Evolutionary conservation across 2,797 vertebrate genomes (phyloP), one percentile per base, ranked within the genome.

Genomic region (Acropternis orthonyx): DNA sequence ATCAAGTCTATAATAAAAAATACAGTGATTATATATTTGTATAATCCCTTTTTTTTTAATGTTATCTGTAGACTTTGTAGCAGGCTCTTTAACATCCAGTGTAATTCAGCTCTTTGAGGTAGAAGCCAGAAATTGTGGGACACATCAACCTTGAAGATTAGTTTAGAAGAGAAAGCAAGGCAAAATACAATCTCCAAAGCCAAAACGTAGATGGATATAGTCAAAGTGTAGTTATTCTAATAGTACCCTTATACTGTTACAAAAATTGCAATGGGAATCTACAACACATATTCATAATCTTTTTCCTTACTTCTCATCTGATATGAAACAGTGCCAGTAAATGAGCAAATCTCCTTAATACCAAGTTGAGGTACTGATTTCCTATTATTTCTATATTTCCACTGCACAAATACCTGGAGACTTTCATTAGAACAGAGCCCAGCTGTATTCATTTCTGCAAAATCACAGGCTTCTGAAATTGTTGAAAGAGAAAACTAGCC

Each of bases 331-430:
- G 66, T 77, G 75, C 93, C 93, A 96, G 66, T 85, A 88, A 90
- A 79, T 92, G 89, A 96, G 77, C 74, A 91, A 94, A 80, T 46
- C 71, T 94, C 63, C 78, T 84, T 88, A 93, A 91, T 81, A 93
- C 58, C 73, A 85, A 81, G 44, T 8, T 94, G 92, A 94, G 44
- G 89, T 88, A 93, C 67, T 86, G 85, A 78, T 90, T 96, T 96
- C 88, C 88, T 92, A 77, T 92, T 95, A 73, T 92, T 95, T 68
- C 76, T 92, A 2, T 91, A 79, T 96, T 96, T 96, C 91, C 91
- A 93, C 80, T 96, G 83, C 52, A 73, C 9, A 58, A 90, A 84
- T 88, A 59, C 80, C 79, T 91, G 67, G 73, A 93, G 76, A 86
- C 34, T 46, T 97, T 75, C 44, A 67, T 92, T 73, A 86, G 39